Evolutionary conservation across 2,113 vertebrate genomes (phyloP).

Genomic region (Narcine bancroftii): DNA sequence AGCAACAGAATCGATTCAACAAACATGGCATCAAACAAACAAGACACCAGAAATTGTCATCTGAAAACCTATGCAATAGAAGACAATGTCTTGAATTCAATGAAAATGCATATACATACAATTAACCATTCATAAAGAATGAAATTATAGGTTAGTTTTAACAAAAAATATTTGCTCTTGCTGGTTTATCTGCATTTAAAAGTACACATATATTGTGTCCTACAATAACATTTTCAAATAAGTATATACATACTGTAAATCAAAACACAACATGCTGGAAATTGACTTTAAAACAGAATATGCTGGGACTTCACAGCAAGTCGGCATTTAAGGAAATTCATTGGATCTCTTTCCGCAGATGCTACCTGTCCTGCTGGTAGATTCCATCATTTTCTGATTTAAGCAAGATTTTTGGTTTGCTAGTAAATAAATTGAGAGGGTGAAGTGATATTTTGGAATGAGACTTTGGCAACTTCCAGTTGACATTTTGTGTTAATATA

Average conservation of each 20-base stretch:
- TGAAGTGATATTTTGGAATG: background rate
- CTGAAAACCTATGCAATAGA: background rate
- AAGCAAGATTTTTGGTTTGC: background rate
- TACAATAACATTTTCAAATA: background rate
- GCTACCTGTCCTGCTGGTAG: too few species aligned
- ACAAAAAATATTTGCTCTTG: background rate
- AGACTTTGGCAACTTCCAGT: background rate
- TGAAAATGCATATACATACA: background rate
- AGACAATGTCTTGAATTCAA: background rate
- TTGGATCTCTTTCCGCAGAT: too few species aligned
- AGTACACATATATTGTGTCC: background rate
- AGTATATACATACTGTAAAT: background rate
- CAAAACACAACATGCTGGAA: too few species aligned
- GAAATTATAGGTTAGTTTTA: background rate
- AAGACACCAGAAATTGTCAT: background rate
- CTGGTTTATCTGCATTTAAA: background rate
- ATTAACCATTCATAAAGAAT: background rate
- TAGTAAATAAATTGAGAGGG: background rate
- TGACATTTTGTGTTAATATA: too few species aligned
- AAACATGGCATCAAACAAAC: background rate
- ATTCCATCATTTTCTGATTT: too few species aligned
- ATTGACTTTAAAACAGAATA: too few species aligned
- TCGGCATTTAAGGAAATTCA: too few species aligned
- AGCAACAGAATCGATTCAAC: background rate
- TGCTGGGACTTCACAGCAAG: too few species aligned